These are phyloP conservation scores for Natator depressus DNA, from an alignment of 2,113 vertebrate species.

Conservation along the genomic window DNA sequence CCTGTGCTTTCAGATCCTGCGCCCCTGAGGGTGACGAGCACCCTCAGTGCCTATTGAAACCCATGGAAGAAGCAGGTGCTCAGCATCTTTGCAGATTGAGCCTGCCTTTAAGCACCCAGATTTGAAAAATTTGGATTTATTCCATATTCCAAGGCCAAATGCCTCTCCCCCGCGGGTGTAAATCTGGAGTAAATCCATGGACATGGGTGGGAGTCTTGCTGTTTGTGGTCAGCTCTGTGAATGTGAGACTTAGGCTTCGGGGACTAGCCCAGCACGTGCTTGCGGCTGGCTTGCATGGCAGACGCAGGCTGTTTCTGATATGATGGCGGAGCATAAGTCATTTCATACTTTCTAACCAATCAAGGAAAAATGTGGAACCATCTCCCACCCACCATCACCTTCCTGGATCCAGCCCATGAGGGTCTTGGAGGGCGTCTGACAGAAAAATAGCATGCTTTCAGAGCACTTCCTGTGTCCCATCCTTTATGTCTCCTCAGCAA, in stretches of 20 bases:
- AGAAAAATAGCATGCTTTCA: conserved; percentile 20
- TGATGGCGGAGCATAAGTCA: rapidly evolving
- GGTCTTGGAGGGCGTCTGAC: not conserved
- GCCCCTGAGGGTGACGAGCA: too few species aligned
- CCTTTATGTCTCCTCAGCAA: conserved; percentile 36
- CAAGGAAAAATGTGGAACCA: rapidly evolving
- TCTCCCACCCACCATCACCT: not conserved
- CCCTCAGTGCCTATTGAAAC: not conserved
- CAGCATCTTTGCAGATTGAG: not conserved
- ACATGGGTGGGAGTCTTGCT: not conserved
- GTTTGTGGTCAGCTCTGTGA: not conserved
- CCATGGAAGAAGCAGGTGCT: not conserved
- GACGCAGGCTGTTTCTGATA: not conserved
- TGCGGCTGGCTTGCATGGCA: not conserved
- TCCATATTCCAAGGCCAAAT: not conserved
- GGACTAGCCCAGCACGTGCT: not conserved
- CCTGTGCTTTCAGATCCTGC: not conserved
- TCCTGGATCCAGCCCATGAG: not conserved
- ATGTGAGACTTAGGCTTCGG: not conserved
- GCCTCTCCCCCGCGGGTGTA: not conserved
- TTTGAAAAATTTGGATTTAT: not conserved
- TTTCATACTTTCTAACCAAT: not conserved
- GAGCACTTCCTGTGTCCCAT: not conserved
- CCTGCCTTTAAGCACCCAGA: not conserved
- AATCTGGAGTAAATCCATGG: not conserved